A percentile compares a stretch with the other conserved stretches of the same genome.
Evolutionary conservation across 2,888 invertebrate species (phyloP).

Genomic region (Conus canariensis): DNA sequence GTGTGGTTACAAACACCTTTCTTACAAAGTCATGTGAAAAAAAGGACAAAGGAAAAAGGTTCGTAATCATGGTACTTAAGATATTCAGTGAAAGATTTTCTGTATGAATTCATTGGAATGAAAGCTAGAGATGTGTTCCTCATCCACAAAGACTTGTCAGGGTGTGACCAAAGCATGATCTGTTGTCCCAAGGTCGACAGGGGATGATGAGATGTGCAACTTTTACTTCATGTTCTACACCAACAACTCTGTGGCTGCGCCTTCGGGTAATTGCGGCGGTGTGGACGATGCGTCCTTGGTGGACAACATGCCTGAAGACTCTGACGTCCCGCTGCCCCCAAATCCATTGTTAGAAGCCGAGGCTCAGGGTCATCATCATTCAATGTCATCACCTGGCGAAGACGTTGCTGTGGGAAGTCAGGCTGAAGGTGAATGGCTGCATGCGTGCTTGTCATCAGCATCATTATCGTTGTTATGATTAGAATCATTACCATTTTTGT

Average conservation of each 20-base stretch:
- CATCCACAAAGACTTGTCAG: too few relatives aligned
- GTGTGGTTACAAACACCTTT: too few relatives aligned
- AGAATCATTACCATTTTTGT: too few relatives aligned
- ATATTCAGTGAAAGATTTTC: too few relatives aligned
- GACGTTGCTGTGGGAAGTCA: neutral
- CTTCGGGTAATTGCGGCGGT: slow-evolving; percentile 59
- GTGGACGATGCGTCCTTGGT: slow-evolving; percentile 63
- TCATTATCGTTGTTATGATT: neutral
- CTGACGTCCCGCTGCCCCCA: slow-evolving; percentile 79
- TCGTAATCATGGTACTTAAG: too few relatives aligned
- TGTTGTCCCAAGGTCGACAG: slow-evolving; percentile 64
- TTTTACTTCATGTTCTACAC: slow-evolving; percentile 79
- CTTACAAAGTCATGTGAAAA: too few relatives aligned
- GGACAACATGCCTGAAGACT: slow-evolving; percentile 76
- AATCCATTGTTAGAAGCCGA: slow-evolving; percentile 77
- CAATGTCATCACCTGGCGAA: neutral
- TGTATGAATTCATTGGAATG: too few relatives aligned
- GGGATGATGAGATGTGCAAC: slow-evolving; percentile 79
- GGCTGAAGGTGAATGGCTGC: neutral
- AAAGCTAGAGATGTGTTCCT: too few relatives aligned
- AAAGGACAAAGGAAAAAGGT: too few relatives aligned
- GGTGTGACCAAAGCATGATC: too few relatives aligned
- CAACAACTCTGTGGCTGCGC: slow-evolving; percentile 55
- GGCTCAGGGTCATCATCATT: slow-evolving; percentile 61
- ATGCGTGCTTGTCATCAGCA: neutral